Base-by-base conservation (phyloP, 2,797 vertebrate genomes). In the Borostomias antarcticus region DNA sequence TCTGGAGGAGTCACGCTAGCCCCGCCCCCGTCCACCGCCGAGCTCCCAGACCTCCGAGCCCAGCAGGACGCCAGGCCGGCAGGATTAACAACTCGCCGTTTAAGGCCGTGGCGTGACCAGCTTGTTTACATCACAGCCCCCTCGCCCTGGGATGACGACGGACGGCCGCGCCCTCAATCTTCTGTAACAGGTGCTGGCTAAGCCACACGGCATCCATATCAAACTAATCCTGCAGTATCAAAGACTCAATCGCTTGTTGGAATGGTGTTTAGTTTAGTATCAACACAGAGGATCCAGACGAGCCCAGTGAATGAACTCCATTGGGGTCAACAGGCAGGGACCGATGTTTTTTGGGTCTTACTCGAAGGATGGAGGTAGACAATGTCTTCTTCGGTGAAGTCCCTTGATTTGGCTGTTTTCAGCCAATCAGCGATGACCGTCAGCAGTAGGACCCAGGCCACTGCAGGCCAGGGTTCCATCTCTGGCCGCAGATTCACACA, bases 341-440 rank as follows among this genome's bases (percentile, higher is more conserved):
- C 11, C 13, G 6, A 15, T 35, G 28, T 50, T 30, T 25, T 51
- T 5, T 28, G 57, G 15, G 6, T 70, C 93, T 94, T 89, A 96
- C 94, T 95, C 82, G 94, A 96, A 60, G 94, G 94, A 72, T 96
- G 93, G 67, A 96, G 94, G 83, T 91, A 94, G 85, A 95, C 80
- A 13, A 96, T 95, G 73, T 96, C 95, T 84, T 94, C 91, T 68
- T 91, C 86, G 1, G 94, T 95, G 76, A 96, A 96, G 84, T 96
- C 95, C 73, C 91, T 82, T 17, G 90, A 88, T 52, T 89, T 79
- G 2, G 68, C 67, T 0, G 80, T 77, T 33, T 87, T 89, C 78
- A 90, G 74, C 86, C 88, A 89, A 66, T 88, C 77, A 17, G 89
- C 73, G 72, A 95, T 80, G 67, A 92, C 74, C 67, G 89, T 85